Evolutionary conservation across 2,888 invertebrate species (phyloP).

Genomic region (Tubulanus polymorphus): DNA sequence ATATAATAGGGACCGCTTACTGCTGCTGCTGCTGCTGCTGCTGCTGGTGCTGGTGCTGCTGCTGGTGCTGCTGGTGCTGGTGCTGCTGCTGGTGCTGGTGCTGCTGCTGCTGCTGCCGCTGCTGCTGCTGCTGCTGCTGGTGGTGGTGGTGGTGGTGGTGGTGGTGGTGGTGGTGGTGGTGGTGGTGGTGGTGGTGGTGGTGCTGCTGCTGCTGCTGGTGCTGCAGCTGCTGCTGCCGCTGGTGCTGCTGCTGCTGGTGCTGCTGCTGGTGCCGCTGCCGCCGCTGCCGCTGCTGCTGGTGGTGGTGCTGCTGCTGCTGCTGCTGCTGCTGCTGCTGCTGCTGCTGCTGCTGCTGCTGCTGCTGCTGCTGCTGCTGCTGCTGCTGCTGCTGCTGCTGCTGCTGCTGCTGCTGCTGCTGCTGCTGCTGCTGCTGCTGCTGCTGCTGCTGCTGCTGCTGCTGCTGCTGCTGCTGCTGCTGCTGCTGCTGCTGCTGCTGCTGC

Average conservation of each 20-base stretch:
- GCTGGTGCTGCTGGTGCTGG: background rate
- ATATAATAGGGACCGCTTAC: too few species aligned
- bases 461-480: background rate
- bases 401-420: background rate
- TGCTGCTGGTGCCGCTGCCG: background rate
- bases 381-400: background rate
- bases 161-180: too few species aligned
- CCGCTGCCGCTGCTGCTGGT: background rate
- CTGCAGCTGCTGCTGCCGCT: conserved; percentile 1
- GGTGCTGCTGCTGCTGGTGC: background rate
- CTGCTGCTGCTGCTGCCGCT: background rate
- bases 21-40: conserved; percentile 1
- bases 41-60: background rate
- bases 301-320: background rate
- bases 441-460: background rate
- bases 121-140: conserved; percentile 1
- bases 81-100: background rate
- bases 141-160: too few species aligned
- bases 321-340: background rate
- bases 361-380: background rate
- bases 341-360: background rate
- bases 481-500: background rate
- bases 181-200: too few species aligned
- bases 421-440: background rate
- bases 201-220: background rate